phyloP scores from a whole-genome alignment of 2,888 invertebrate genomes.

The Drosophila testacea region DNA sequence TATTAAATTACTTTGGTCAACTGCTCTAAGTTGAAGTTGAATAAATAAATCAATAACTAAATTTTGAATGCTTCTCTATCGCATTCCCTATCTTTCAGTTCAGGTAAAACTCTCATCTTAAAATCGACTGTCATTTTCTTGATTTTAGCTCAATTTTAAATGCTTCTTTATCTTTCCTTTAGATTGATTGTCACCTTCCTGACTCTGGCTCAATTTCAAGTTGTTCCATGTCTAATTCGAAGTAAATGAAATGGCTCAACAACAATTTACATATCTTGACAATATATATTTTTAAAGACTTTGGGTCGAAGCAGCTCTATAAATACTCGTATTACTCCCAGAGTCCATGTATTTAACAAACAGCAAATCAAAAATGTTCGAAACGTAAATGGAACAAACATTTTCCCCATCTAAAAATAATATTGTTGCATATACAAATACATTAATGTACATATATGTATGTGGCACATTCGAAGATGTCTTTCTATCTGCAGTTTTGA shows the following conservation, averaged over 20 bases:
- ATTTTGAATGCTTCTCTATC: no score
- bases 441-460: constrained; percentile 13
- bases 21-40: no score
- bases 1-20: no score
- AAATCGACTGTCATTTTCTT: background rate
- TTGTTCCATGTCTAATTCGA: background rate
- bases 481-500: constrained; percentile 36
- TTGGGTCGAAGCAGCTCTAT: constrained; percentile 23
- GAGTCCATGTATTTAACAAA: constrained; percentile 8
- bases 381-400: constrained; percentile 72
- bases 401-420: constrained; percentile 51
- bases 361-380: constrained; percentile 51
- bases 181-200: background rate
- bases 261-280: background rate
- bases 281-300: constrained; percentile 49
- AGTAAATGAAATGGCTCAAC: no score
- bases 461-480: background rate
- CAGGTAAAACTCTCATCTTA: background rate
- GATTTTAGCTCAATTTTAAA: constrained; percentile 3
- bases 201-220: background rate
- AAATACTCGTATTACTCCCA: constrained; percentile 23
- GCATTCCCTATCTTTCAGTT: background rate
- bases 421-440: constrained; percentile 36
- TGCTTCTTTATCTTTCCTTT: background rate
- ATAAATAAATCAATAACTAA: no score